phyloP scores from a whole-genome alignment of 2,113 vertebrate species.

The Ptyas mucosa region DNA sequence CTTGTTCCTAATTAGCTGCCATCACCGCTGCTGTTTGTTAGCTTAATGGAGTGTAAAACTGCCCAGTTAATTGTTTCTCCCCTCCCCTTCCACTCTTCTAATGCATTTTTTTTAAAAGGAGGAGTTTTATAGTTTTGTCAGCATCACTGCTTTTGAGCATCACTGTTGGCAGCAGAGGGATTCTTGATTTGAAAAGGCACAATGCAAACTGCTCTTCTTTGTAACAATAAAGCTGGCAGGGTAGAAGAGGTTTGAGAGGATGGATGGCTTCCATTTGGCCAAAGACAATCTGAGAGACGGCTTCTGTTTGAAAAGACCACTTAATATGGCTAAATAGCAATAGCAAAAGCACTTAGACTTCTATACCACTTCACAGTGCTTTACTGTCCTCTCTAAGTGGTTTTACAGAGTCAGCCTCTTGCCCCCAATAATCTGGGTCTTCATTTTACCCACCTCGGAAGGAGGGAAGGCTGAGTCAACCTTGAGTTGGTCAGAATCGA shows the following conservation, averaged over 20 bases:
- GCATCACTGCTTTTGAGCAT: neutral
- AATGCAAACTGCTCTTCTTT: neutral
- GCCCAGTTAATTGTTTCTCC: conserved; percentile 13
- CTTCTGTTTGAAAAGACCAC: neutral
- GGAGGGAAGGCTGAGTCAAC: too few relatives aligned
- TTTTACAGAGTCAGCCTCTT: too few relatives aligned
- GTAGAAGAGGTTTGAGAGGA: neutral
- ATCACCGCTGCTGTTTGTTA: conserved; percentile 27
- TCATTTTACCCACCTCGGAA: too few relatives aligned
- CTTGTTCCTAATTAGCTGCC: conserved; percentile 32
- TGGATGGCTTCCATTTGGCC: neutral
- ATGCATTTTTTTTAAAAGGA: neutral
- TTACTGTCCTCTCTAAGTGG: too few relatives aligned
- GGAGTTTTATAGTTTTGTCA: conserved; percentile 1
- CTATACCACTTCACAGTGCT: too few relatives aligned
- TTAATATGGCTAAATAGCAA: neutral
- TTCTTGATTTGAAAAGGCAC: neutral
- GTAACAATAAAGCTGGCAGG: neutral
- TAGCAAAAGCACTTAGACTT: too few relatives aligned
- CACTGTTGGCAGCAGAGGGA: neutral
- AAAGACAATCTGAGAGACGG: neutral
- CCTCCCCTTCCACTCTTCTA: neutral
- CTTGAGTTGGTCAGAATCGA: too few relatives aligned
- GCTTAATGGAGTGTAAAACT: conserved; percentile 42
- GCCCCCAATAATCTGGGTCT: too few relatives aligned